Evolutionary conservation across 2,113 vertebrate genomes (phyloP).

Genomic region (Globicephala melas): DNA sequence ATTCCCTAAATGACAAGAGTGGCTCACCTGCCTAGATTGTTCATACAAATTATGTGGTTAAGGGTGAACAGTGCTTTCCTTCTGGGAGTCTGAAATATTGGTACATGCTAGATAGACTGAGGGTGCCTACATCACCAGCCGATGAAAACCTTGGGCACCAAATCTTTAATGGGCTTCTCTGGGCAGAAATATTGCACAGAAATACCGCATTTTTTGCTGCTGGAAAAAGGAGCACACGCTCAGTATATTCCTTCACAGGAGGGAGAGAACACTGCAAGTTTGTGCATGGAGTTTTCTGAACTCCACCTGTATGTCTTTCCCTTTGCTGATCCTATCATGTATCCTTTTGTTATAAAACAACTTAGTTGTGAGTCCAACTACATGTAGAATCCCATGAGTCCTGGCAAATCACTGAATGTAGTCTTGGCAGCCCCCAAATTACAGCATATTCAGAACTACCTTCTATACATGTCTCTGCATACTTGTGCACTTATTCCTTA

Average conservation of each 20-base stretch:
- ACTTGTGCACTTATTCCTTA: neutral
- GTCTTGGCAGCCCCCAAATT: neutral
- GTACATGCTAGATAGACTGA: neutral
- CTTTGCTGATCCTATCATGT: neutral
- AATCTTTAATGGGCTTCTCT: neutral
- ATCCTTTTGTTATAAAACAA: neutral
- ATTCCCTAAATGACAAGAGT: neutral
- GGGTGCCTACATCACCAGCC: neutral
- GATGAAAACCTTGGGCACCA: neutral
- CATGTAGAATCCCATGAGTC: neutral
- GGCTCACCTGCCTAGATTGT: neutral
- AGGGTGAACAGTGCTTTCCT: neutral
- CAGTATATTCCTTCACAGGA: neutral
- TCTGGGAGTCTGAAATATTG: neutral
- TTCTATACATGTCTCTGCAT: neutral
- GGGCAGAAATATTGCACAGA: neutral
- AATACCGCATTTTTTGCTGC: neutral
- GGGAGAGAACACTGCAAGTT: neutral
- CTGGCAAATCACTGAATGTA: neutral
- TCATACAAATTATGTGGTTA: neutral
- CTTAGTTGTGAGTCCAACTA: neutral
- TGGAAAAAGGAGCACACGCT: neutral
- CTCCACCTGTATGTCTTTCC: neutral
- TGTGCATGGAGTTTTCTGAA: neutral
- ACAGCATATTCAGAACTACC: neutral